Evolutionary conservation across 2,888 invertebrate species (phyloP).

Genomic region (Lasioglossum oenotherae): DNA sequence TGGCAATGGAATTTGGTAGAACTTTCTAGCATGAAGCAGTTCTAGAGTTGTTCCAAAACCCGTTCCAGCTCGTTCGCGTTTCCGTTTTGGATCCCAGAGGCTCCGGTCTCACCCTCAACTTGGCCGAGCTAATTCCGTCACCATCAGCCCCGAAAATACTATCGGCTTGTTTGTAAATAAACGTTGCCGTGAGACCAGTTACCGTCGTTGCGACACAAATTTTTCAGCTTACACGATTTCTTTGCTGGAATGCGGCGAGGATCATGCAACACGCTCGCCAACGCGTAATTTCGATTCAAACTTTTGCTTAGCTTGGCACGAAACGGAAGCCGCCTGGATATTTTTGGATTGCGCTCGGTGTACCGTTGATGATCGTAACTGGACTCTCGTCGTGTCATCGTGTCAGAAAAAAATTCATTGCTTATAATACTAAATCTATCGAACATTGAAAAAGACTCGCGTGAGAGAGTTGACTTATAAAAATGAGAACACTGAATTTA

Average conservation of each 20-base stretch:
- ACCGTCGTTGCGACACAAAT: conserved; percentile 53
- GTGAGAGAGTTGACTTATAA: not conserved
- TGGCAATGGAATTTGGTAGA: not conserved
- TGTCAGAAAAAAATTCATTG: conserved; percentile 8
- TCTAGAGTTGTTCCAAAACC: not conserved
- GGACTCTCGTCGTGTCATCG: conserved; percentile 68
- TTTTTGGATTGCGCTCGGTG: conserved; percentile 67
- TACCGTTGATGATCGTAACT: conserved; percentile 51
- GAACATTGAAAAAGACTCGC: not conserved
- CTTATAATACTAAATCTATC: not conserved
- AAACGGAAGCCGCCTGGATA: conserved; percentile 64
- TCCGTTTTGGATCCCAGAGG: not conserved
- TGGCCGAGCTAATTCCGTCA: conserved; percentile 27
- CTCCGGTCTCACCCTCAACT: not conserved
- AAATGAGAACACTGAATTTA: not conserved
- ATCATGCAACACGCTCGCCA: not conserved
- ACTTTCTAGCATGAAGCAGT: not conserved
- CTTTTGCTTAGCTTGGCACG: conserved; percentile 76
- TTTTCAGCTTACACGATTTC: conserved; percentile 26
- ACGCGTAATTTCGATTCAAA: conserved; percentile 66
- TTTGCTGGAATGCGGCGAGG: conserved; percentile 19
- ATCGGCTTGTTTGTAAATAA: conserved; percentile 62
- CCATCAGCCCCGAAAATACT: conserved; percentile 43
- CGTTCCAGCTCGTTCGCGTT: conserved; percentile 10
- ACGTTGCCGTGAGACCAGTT: conserved; percentile 16